Percentiles rank a stretch among this genome's conserved stretches.
Evolutionary conservation across 2,888 invertebrate species (phyloP).

Genomic region (Opisthograptis luteolata): DNA sequence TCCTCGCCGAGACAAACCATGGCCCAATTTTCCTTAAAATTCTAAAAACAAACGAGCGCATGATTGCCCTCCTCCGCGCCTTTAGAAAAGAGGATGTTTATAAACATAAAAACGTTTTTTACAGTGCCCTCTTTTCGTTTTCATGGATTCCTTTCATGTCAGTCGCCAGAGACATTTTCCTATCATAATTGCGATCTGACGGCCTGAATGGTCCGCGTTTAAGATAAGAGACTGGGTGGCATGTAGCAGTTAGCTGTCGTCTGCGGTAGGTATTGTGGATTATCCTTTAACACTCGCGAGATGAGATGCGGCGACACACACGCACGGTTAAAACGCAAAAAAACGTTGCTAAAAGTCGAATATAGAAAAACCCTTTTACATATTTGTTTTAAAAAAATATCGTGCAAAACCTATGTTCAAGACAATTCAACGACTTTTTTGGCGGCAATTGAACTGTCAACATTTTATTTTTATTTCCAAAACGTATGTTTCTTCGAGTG

Average conservation of each 20-base stretch:
- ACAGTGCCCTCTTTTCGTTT: constrained; percentile 27
- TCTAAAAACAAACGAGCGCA: neutral
- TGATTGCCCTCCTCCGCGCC: constrained; percentile 16
- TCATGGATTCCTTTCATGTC: constrained; percentile 26
- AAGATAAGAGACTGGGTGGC: neutral
- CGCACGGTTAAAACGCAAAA: too few species aligned
- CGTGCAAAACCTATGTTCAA: too few species aligned
- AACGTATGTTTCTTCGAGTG: too few species aligned
- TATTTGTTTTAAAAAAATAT: too few species aligned
- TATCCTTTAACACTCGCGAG: too few species aligned
- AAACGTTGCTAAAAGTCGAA: too few species aligned
- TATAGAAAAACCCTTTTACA: too few species aligned
- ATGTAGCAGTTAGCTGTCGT: neutral
- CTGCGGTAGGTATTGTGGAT: too few species aligned
- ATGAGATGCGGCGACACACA: too few species aligned
- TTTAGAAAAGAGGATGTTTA: constrained; percentile 24
- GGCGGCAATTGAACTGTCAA: too few species aligned
- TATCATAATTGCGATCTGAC: constrained; percentile 38
- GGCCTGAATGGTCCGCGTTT: constrained; percentile 26
- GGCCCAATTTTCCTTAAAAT: neutral
- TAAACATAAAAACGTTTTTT: constrained; percentile 25
- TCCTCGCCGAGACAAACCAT: neutral
- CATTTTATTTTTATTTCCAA: too few species aligned
- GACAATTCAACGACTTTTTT: too few species aligned
- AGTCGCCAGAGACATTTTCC: constrained; percentile 22